phyloP scores from a whole-genome alignment of 2,888 invertebrate genomes.

The Macaria liturata region DNA sequence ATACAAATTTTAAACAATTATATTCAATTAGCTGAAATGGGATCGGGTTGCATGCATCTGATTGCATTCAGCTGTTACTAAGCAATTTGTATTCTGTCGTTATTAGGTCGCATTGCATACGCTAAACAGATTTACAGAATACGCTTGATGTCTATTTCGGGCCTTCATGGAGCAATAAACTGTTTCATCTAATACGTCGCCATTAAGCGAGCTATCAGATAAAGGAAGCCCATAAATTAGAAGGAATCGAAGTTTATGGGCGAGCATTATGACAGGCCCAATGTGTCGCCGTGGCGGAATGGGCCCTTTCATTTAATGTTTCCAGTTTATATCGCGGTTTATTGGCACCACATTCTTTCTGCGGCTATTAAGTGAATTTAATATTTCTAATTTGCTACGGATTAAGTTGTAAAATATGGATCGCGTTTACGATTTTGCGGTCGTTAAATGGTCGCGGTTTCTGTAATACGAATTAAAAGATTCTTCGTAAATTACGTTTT shows the following conservation, averaged over 20 bases:
- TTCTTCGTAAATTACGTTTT: too few species aligned
- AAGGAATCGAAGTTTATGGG: slow-evolving; percentile 29
- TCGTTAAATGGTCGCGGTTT: neutral
- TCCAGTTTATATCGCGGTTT: slow-evolving; percentile 27
- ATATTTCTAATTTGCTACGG: slow-evolving; percentile 17
- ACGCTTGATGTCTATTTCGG: slow-evolving; percentile 1
- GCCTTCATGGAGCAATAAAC: slow-evolving; percentile 5
- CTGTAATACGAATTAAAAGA: too few species aligned
- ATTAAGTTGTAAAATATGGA: slow-evolving; percentile 7
- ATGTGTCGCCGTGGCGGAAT: slow-evolving; percentile 27
- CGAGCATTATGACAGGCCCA: slow-evolving; percentile 25
- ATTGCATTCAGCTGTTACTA: too few species aligned
- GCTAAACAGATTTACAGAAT: neutral
- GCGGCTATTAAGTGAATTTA: slow-evolving; percentile 14
- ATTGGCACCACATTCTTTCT: slow-evolving; percentile 26
- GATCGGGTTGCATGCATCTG: too few species aligned
- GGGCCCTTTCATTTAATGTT: slow-evolving; percentile 26
- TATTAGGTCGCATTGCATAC: neutral
- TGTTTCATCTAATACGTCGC: slow-evolving; percentile 15
- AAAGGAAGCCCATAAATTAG: slow-evolving; percentile 23
- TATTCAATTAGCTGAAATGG: too few species aligned
- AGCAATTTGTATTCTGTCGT: too few species aligned
- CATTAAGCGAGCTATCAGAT: slow-evolving; percentile 25
- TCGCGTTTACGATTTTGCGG: neutral
- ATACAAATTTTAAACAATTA: too few species aligned